A percentile compares a stretch with the other conserved stretches of the same genome.
phyloP scores from a whole-genome alignment of 2,797 vertebrate species.

The Alca torda region DNA sequence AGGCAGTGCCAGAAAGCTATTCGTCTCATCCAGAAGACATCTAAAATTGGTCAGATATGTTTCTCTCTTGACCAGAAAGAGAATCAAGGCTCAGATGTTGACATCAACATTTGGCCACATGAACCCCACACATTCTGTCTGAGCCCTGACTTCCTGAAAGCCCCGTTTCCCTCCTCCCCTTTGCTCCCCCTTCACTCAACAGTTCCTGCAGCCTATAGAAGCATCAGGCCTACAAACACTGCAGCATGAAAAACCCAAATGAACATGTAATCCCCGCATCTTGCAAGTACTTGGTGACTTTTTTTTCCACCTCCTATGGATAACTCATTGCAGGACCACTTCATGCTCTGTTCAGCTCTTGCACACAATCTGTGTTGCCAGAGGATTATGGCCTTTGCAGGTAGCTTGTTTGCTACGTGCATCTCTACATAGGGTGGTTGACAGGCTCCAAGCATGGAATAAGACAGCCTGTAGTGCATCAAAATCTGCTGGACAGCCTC shows the following conservation, averaged over 20 bases:
- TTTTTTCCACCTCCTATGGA: neutral
- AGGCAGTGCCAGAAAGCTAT: neutral
- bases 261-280: neutral
- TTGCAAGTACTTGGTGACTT: neutral
- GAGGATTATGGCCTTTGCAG: neutral
- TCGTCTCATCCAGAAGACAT: neutral
- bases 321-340: neutral
- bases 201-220: neutral
- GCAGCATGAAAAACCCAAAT: neutral
- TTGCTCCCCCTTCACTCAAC: neutral
- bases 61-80: neutral
- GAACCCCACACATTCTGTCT: neutral
- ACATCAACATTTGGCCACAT: neutral
- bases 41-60: neutral
- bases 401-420: fast-evolving
- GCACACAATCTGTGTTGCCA: neutral
- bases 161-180: neutral
- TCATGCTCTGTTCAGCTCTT: neutral
- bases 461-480: neutral
- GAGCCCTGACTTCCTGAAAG: neutral
- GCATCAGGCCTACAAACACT: neutral
- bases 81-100: neutral
- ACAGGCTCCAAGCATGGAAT: neutral
- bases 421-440: fast-evolving
- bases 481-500: neutral